Evolutionary conservation across 1,140 invertebrate genomes (phyloP).

Genomic region (Drosophila asahinai): DNA sequence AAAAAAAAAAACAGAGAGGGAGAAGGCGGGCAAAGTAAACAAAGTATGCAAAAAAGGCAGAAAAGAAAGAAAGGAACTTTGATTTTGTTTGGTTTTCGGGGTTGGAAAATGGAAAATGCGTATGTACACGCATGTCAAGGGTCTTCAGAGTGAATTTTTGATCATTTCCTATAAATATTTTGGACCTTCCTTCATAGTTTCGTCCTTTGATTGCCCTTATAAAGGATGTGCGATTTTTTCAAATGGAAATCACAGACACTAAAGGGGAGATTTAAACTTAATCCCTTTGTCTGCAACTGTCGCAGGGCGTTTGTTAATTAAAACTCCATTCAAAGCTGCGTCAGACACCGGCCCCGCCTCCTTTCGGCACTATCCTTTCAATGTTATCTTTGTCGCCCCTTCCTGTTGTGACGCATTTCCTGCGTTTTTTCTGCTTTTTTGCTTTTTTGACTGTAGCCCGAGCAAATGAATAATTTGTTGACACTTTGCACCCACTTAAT

Average conservation of each 20-base stretch:
- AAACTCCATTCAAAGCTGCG: constrained; percentile 41
- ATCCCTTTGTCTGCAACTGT: constrained; percentile 33
- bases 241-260: constrained; percentile 53
- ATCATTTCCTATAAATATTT: constrained; percentile 40
- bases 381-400: constrained; percentile 21
- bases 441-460: constrained; percentile 10
- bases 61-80: constrained; percentile 59
- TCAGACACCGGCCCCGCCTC: constrained; percentile 11
- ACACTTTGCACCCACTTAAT: constrained; percentile 58
- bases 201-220: constrained; percentile 36
- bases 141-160: constrained; percentile 25
- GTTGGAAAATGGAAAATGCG: constrained; percentile 13
- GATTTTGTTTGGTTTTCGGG: constrained; percentile 58
- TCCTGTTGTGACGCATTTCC: constrained; percentile 8
- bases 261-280: constrained; percentile 36
- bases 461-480: constrained; percentile 58
- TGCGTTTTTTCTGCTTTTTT: constrained; percentile 4
- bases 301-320: constrained; percentile 43
- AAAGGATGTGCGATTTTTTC: constrained; percentile 37
- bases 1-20: constrained; percentile 10
- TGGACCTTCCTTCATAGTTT: constrained; percentile 18
- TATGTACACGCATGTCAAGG: constrained; percentile 37
- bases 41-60: constrained; percentile 68
- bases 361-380: constrained; percentile 10
- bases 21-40: constrained; percentile 63